Percentiles rank a stretch among this genome's conserved stretches.
Evolutionary conservation across 2,888 invertebrate genomes (phyloP).

Genomic region (Tupiocoris notatus): DNA sequence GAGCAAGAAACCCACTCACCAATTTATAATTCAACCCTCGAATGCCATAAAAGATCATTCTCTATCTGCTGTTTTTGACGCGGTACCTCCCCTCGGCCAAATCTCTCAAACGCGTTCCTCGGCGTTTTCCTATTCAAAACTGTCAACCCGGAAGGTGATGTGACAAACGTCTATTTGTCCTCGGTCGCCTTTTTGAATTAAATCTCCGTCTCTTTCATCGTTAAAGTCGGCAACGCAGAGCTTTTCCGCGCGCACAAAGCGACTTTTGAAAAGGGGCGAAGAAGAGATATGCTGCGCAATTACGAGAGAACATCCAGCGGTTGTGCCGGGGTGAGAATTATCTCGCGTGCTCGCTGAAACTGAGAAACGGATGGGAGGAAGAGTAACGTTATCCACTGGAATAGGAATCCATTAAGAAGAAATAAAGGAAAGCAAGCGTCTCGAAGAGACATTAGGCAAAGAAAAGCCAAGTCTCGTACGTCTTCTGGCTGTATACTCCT

Average conservation of each 20-base stretch:
- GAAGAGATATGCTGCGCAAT: neutral
- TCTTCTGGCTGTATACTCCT: neutral
- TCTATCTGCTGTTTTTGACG: neutral
- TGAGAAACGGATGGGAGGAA: neutral
- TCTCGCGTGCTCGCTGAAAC: neutral
- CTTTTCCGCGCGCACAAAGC: neutral
- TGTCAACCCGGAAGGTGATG: neutral
- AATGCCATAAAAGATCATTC: neutral
- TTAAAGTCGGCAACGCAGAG: neutral
- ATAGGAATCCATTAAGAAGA: constrained; percentile 22
- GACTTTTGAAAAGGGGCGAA: neutral
- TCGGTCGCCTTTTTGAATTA: neutral
- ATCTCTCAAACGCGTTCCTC: neutral
- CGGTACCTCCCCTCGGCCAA: neutral
- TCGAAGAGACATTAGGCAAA: constrained; percentile 9
- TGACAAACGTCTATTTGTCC: neutral
- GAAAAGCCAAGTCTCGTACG: constrained; percentile 6
- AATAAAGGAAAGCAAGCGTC: neutral
- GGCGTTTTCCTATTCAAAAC: neutral
- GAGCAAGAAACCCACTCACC: neutral
- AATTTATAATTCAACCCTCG: neutral
- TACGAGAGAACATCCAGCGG: neutral
- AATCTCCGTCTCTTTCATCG: neutral
- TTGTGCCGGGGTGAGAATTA: neutral
- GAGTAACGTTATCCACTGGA: neutral